phyloP scores from a whole-genome alignment of 2,888 invertebrate genomes.

The Polyommatus iphigenia region DNA sequence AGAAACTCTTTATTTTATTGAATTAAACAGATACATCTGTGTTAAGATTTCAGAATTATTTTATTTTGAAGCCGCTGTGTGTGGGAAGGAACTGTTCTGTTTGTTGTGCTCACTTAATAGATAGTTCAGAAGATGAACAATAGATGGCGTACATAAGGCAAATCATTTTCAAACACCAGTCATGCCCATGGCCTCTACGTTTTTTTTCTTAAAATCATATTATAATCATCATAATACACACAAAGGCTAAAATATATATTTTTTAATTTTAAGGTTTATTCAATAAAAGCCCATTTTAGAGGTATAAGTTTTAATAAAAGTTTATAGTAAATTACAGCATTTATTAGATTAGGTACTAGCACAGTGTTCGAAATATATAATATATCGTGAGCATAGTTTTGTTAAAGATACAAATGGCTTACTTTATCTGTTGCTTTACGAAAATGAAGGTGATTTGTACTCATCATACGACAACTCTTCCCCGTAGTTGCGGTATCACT shows the following conservation, averaged over 20 bases:
- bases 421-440: constrained; percentile 53
- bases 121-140: neutral
- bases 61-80: neutral
- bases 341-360: constrained; percentile 74
- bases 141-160: constrained; percentile 8
- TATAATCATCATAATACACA: too few relatives aligned
- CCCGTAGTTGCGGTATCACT: constrained; percentile 74
- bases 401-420: constrained; percentile 61
- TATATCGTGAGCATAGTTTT: constrained; percentile 72
- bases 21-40: neutral
- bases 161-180: neutral
- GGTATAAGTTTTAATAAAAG: constrained; percentile 81
- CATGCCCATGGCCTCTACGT: too few relatives aligned
- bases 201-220: too few relatives aligned
- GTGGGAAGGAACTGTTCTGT: neutral
- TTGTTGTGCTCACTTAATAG: neutral
- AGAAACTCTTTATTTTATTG: too few relatives aligned
- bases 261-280: neutral
- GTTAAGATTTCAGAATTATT: constrained; percentile 8
- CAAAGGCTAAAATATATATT: too few relatives aligned
- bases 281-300: constrained; percentile 62
- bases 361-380: constrained; percentile 72
- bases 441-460: constrained; percentile 47
- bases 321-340: constrained; percentile 77
- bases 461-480: constrained; percentile 73